Evolutionary conservation across 37 sponge, comb jelly and placozoan species (phyloP).

Genomic region (Beroe ovata): DNA sequence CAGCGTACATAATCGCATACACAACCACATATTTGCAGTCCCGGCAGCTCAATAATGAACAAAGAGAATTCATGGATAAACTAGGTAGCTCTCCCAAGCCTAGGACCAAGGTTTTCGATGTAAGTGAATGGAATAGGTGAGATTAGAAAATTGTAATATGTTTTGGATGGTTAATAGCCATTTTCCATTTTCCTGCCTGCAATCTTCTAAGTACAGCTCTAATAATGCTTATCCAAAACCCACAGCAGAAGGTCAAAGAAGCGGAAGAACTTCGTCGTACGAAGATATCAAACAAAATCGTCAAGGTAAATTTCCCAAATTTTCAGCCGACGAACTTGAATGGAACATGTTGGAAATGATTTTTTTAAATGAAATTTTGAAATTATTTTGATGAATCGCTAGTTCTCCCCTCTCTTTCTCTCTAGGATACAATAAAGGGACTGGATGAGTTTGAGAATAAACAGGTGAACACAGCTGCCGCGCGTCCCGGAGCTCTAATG

Average conservation of each 20-base stretch:
- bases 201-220: not conserved
- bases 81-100: conserved; percentile 55
- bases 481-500: conserved; percentile 2
- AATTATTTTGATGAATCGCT: no score
- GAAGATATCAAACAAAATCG: conserved; percentile 45
- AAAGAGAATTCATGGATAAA: conserved; percentile 29
- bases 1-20: not conserved
- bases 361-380: no score
- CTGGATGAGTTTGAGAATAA: conserved; percentile 50
- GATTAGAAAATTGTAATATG: no score
- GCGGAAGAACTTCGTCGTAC: conserved; percentile 12
- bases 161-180: no score
- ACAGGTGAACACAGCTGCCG: not conserved
- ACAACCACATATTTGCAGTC: not conserved
- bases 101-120: conserved; percentile 47
- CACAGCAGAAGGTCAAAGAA: conserved; percentile 64
- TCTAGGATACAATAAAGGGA: conserved; percentile 1
- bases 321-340: no score
- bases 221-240: no score
- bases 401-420: no score
- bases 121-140: no score
- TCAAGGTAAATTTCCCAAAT: conserved; percentile 37
- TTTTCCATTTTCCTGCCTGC: not conserved
- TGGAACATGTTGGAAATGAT: no score
- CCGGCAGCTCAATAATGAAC: not conserved